Evolutionary conservation across 2,113 vertebrate genomes (phyloP), one percentile per base, ranked within the genome.

Genomic region (Gnathonemus longibarbis): DNA sequence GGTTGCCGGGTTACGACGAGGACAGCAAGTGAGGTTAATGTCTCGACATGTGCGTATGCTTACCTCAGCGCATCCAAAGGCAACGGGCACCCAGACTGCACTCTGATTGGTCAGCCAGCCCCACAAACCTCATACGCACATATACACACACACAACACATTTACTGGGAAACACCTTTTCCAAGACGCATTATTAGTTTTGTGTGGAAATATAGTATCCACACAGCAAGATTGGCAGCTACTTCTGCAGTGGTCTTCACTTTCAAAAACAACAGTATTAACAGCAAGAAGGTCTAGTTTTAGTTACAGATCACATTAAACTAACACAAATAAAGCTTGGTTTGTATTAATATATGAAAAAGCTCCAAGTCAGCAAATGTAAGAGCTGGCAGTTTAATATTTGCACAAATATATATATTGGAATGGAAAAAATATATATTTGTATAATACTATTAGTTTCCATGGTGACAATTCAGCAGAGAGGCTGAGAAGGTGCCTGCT

Each of bases 381-480:
- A 80, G 74, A 31, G 74, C 74, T 80, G 74, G 74, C 74, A 80
- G 74, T 80, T 80, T 35, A 42, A 42, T 80, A 42, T 80, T 80
- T 80, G 74, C 74, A 80, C 74, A 80, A 80, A 80, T 80, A 42
- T 80, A 80, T 42, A 80, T 80, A 42, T 80, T 80, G 74, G 74
- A 80, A 80, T 80, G 74, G 62, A 70, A 70, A 80, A 80, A 80
- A 80, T 80, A 80, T 80, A 80, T 80, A 80, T 80, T 80, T 80
- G 74, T 80, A 80, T 80, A 80, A 42, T 80, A 3, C 74, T 19
- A 80, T 80, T 80, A 42, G 74, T 80, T 80, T 80, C 74, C 74
- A 80, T 80, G 74, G 74, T 39, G 74, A 80, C 35, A 42, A 19
- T 35, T 80, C 74, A 80, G 35, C 31, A 42, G 35, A 80, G 74